phyloP scores from a whole-genome alignment of 2,888 invertebrate genomes.

The Orthosia cruda region DNA sequence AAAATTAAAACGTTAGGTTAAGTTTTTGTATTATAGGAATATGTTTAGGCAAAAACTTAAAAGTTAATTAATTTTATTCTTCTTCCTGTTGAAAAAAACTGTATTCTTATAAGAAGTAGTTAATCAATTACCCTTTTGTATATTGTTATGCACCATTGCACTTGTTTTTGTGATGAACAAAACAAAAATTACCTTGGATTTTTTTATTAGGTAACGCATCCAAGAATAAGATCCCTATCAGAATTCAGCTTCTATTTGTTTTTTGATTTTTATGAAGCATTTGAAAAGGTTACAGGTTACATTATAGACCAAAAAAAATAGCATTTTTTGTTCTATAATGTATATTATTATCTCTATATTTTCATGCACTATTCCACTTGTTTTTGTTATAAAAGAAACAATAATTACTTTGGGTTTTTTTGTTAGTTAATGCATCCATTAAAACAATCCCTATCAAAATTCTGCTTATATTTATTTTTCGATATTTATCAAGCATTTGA shows the following conservation, averaged over 20 bases:
- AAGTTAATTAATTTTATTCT: constrained; percentile 14
- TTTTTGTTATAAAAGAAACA: constrained; percentile 5
- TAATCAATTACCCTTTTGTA: constrained; percentile 39
- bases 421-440: background rate
- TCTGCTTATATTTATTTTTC: background rate
- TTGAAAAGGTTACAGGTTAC: constrained; percentile 6
- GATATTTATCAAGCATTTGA: background rate
- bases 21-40: constrained; percentile 22
- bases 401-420: constrained; percentile 9
- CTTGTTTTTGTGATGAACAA: constrained; percentile 8
- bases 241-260: background rate
- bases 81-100: constrained; percentile 14
- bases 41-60: constrained; percentile 21
- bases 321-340: no score
- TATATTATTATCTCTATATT: background rate
- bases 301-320: no score
- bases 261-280: background rate
- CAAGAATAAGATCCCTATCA: constrained; percentile 1
- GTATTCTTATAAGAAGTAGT: constrained; percentile 11
- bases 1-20: constrained; percentile 38
- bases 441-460: constrained; percentile 9
- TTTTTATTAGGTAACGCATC: constrained; percentile 6
- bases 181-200: constrained; percentile 1
- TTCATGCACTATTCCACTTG: constrained; percentile 21
- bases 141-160: constrained; percentile 29